phyloP scores from a whole-genome alignment of 2,113 vertebrate genomes.

The Phrynocephalus versicolor region DNA sequence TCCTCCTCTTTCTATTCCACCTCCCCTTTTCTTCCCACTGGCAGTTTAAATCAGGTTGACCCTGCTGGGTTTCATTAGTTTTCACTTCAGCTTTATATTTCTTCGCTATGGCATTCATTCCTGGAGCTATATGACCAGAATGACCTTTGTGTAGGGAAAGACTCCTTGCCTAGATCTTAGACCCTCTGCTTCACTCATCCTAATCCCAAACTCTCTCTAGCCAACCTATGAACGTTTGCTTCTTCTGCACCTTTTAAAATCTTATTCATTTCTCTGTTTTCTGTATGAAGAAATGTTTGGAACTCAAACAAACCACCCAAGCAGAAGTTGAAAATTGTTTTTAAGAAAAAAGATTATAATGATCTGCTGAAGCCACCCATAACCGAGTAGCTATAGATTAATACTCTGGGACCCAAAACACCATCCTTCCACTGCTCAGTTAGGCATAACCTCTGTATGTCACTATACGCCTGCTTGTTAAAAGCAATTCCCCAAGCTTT shows the following conservation, averaged over 20 bases:
- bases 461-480: not conserved
- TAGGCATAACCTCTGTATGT: not conserved
- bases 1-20: not conserved
- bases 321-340: not conserved
- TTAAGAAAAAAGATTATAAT: not conserved
- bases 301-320: not conserved
- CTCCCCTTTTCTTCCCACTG: not conserved
- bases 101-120: conserved; percentile 35
- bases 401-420: not conserved
- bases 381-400: not conserved
- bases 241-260: not conserved
- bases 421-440: not conserved
- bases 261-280: not conserved
- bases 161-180: not conserved
- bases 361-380: no score
- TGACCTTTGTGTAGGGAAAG: accelerated
- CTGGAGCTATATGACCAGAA: conserved; percentile 10
- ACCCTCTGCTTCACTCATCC: not conserved
- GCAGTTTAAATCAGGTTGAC: not conserved
- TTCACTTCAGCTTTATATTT: conserved; percentile 1
- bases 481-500: not conserved
- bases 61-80: conserved; percentile 25
- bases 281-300: not conserved
- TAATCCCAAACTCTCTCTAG: not conserved
- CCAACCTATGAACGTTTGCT: conserved; percentile 15